Conservation (phyloP, 2,888 invertebrate genomes). For the Heliconius sara region DNA sequence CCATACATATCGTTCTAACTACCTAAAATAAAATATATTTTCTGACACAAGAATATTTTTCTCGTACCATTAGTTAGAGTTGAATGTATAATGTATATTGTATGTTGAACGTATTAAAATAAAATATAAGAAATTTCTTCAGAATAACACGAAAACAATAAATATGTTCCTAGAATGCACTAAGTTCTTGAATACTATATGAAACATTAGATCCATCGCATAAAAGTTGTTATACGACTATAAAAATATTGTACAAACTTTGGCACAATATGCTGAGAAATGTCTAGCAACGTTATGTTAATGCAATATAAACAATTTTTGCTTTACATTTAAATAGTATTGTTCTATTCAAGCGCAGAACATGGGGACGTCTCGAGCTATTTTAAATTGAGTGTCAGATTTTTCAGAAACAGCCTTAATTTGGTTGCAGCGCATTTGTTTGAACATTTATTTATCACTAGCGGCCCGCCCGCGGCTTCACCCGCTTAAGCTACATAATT, state of each 20-base stretch:
- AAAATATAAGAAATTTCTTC: conserved; percentile 12
- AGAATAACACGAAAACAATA: conserved; percentile 23
- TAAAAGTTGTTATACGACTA: conserved; percentile 33
- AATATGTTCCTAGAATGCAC: conserved; percentile 19
- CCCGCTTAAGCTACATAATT: no score
- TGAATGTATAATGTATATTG: not conserved
- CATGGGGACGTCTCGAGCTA: conserved; percentile 33
- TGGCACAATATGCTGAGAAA: conserved; percentile 6
- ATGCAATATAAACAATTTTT: conserved; percentile 27
- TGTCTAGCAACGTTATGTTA: conserved; percentile 8
- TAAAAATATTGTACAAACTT: conserved; percentile 33
- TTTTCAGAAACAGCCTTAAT: no score
- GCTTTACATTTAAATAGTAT: conserved; percentile 12
- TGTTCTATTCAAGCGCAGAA: conserved; percentile 25
- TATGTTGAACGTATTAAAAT: conserved; percentile 9
- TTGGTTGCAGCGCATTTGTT: no score
- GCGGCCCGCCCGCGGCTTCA: no score
- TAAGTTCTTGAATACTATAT: conserved; percentile 29
- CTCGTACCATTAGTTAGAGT: not conserved
- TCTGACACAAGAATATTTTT: not conserved
- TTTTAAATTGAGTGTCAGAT: conserved; percentile 27
- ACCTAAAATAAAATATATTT: no score
- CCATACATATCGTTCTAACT: no score
- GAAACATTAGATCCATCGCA: conserved; percentile 29
- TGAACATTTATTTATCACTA: no score